A percentile compares a stretch with the other conserved stretches of the same genome.
Conservation (phyloP, 2,888 invertebrate species). For the Schizotus pectinicornis region DNA sequence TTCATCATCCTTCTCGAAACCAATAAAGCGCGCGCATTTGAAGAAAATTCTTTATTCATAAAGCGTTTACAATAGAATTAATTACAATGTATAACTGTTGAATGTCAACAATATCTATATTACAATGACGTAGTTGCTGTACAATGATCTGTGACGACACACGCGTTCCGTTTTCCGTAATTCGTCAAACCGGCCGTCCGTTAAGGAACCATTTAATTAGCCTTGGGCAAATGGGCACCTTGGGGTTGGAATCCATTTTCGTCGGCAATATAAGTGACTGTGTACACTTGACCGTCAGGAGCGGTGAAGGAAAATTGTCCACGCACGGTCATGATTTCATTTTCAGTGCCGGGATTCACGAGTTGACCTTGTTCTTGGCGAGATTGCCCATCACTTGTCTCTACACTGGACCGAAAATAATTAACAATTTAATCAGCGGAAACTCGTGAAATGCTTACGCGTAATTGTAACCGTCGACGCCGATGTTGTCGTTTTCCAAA, state of each 20-base stretch:
- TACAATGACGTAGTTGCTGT: too few relatives aligned
- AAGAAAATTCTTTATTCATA: too few relatives aligned
- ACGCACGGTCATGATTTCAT: slow-evolving; percentile 67
- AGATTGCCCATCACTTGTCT: slow-evolving; percentile 70
- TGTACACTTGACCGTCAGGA: slow-evolving; percentile 68
- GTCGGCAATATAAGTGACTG: slow-evolving; percentile 67
- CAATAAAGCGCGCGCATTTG: too few relatives aligned
- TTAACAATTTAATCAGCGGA: background rate
- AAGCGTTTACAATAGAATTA: too few relatives aligned
- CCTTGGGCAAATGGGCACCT: slow-evolving; percentile 58
- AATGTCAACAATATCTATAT: too few relatives aligned
- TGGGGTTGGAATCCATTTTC: slow-evolving; percentile 66
- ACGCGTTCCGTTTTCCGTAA: too few relatives aligned
- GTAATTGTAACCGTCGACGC: slow-evolving; percentile 48
- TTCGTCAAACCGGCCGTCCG: too few relatives aligned
- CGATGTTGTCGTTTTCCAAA: slow-evolving; percentile 49
- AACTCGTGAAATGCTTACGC: slow-evolving; percentile 30
- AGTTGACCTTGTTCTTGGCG: slow-evolving; percentile 68
- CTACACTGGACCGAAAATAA: slow-evolving; percentile 59
- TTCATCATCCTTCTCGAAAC: too few relatives aligned
- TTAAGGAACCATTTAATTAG: background rate
- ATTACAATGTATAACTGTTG: too few relatives aligned
- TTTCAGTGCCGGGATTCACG: slow-evolving; percentile 67
- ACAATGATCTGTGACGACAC: too few relatives aligned
- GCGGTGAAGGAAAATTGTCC: slow-evolving; percentile 68